Percentiles rank a stretch among this genome's conserved stretches.
Evolutionary conservation across 1,140 invertebrate genomes (phyloP).

Genomic region (Lasioglossum baleicum): DNA sequence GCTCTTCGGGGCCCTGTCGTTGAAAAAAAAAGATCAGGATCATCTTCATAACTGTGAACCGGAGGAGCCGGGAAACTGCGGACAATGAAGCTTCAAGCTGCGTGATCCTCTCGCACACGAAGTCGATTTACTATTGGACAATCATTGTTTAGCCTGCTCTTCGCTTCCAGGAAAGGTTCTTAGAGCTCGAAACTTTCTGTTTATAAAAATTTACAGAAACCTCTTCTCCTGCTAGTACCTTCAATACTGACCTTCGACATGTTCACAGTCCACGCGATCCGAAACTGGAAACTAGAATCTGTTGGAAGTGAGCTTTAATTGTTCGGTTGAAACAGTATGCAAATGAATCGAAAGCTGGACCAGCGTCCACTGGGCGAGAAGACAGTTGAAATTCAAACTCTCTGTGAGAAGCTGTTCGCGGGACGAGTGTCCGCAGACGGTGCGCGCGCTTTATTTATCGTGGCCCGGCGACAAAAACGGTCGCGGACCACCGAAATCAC

Average conservation of each 20-base stretch:
- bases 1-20: background rate
- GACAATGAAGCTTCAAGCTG: slow-evolving; percentile 12
- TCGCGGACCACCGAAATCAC: slow-evolving; percentile 5
- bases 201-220: background rate
- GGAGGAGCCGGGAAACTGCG: background rate
- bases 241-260: no score
- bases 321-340: no score
- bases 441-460: slow-evolving; percentile 1
- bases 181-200: background rate
- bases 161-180: background rate
- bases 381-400: background rate
- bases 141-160: background rate
- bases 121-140: background rate
- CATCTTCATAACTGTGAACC: slow-evolving; percentile 28
- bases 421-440: no score
- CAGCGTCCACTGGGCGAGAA: background rate
- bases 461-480: background rate
- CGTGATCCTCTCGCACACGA: background rate
- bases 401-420: background rate
- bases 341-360: no score
- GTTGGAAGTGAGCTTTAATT: no score
- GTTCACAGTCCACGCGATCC: no score
- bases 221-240: background rate
- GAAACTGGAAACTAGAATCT: no score
- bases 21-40: slow-evolving; percentile 23